A percentile compares a stretch with the other conserved stretches of the same genome.
phyloP scores from a whole-genome alignment of 2,113 vertebrate genomes.

The Eleginops maclovinus region DNA sequence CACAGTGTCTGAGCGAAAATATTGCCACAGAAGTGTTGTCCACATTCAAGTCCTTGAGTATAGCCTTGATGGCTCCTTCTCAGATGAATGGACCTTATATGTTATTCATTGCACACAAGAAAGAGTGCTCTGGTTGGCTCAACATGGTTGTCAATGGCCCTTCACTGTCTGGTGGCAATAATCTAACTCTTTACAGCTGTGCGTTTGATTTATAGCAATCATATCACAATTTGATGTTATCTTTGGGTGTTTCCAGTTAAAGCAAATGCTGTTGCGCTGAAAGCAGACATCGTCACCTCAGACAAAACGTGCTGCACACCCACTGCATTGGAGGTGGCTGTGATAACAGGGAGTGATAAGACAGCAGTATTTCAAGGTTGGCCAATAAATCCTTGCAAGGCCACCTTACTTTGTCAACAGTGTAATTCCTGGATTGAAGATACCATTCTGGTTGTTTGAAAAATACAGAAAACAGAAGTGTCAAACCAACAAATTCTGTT shows the following conservation, averaged over 20 bases:
- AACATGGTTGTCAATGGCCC: not conserved
- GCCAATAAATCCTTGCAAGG: no score
- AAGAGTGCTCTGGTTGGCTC: no score
- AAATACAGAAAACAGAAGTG: not conserved
- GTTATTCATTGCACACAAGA: not conserved
- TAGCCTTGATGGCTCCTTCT: not conserved
- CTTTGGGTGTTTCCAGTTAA: not conserved
- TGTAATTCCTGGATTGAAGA: no score
- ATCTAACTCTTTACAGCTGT: not conserved
- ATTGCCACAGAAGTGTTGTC: not conserved
- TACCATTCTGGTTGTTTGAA: not conserved
- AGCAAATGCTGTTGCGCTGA: not conserved
- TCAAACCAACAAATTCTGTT: not conserved
- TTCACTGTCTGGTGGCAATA: not conserved
- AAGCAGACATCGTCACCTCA: not conserved
- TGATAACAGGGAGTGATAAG: no score
- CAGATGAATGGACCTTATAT: not conserved
- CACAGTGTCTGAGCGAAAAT: not conserved
- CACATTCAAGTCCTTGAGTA: not conserved
- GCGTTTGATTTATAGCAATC: not conserved
- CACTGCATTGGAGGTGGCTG: no score
- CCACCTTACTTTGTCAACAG: no score
- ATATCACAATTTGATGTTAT: not conserved
- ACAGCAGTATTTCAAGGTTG: no score
- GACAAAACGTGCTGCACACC: not conserved